These are phyloP conservation scores for Mesitornis unicolor DNA, from an alignment of 2,113 vertebrate species.

Conservation along the genomic window DNA sequence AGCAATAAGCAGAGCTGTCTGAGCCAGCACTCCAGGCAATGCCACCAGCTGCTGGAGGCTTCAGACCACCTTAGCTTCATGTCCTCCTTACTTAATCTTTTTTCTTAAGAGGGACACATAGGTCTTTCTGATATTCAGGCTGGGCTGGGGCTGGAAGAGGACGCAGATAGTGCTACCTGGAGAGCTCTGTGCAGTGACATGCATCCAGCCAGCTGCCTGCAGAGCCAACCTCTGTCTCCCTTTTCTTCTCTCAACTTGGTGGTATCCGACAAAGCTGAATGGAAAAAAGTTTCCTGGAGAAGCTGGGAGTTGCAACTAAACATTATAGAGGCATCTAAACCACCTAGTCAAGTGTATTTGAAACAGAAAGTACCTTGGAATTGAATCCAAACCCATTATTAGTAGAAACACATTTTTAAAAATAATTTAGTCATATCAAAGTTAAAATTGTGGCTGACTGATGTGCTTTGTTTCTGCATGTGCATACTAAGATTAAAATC, in stretches of 20 bases:
- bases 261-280: not conserved
- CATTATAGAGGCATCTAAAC: not conserved
- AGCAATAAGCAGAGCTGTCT: not conserved
- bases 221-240: not conserved
- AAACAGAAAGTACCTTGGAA: not conserved
- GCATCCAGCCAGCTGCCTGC: not conserved
- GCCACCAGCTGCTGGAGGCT: not conserved
- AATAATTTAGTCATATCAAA: not conserved
- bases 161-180: not conserved
- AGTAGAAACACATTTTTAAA: not conserved
- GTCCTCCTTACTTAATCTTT: not conserved
- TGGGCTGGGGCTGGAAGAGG: not conserved
- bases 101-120: not conserved
- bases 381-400: not conserved
- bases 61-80: not conserved
- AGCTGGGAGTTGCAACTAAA: not conserved
- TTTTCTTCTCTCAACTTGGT: accelerated
- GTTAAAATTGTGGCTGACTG: not conserved
- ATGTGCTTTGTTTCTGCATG: not conserved
- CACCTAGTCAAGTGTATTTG: not conserved
- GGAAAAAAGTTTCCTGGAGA: not conserved
- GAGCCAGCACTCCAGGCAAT: not conserved
- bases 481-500: not conserved
- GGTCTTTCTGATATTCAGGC: not conserved
- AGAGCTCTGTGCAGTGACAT: accelerated